These are phyloP conservation scores for Mizuhopecten yessoensis DNA, from an alignment of 1,140 invertebrate species.

Conservation along the genomic window DNA sequence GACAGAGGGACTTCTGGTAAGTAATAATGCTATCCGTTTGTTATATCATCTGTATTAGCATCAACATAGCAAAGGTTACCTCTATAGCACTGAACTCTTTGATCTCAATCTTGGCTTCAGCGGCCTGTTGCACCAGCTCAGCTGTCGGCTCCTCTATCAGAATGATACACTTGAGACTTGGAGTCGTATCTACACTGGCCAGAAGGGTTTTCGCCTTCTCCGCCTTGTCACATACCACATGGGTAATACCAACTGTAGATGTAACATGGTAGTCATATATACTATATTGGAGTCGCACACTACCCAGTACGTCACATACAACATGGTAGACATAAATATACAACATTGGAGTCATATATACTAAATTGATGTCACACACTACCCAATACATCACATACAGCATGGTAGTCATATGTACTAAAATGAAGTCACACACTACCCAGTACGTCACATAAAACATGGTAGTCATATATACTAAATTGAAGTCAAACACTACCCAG, in stretches of 20 bases:
- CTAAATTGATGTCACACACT: slow-evolving; percentile 91
- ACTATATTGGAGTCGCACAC: too few relatives aligned
- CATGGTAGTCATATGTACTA: neutral
- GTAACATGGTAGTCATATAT: neutral
- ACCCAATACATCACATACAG: slow-evolving; percentile 86
- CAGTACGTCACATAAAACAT: too few relatives aligned
- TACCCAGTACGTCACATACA: too few relatives aligned
- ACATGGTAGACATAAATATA: too few relatives aligned
- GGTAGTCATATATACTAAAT: slow-evolving; percentile 84
- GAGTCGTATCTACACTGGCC: slow-evolving; percentile 86
- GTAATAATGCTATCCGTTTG: too few relatives aligned
- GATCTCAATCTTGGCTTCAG: slow-evolving; percentile 60
- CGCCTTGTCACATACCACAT: slow-evolving; percentile 95
- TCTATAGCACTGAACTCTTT: slow-evolving; percentile 62
- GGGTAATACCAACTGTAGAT: slow-evolving; percentile 71
- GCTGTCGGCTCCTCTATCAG: slow-evolving; percentile 62
- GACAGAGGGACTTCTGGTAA: too few relatives aligned
- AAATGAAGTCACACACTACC: too few relatives aligned
- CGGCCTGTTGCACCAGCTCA: slow-evolving; percentile 51
- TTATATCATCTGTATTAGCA: too few relatives aligned
- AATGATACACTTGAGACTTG: slow-evolving; percentile 66
- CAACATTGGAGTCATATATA: slow-evolving; percentile 83
- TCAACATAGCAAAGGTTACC: too few relatives aligned
- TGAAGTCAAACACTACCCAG: slow-evolving; percentile 93
- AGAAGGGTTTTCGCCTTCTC: slow-evolving; percentile 90